phyloP scores from a whole-genome alignment of 2,113 vertebrate genomes.

The Clarias macrocephalus region DNA sequence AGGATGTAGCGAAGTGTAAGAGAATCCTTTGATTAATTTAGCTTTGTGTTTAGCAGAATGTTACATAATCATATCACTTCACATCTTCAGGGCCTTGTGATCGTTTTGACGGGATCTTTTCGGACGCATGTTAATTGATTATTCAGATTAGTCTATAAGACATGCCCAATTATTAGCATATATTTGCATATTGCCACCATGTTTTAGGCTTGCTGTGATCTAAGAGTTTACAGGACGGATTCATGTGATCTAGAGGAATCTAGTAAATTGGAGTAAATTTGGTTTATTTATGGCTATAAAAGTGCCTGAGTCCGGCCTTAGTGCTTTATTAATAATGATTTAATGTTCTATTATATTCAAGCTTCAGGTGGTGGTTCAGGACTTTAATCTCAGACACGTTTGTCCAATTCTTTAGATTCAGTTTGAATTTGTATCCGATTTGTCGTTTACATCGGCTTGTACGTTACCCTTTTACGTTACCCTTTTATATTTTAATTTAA shows the following conservation, averaged over 20 bases:
- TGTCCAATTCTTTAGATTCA: not conserved
- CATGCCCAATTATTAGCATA: not conserved
- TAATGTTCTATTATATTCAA: not conserved
- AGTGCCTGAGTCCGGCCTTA: not conserved
- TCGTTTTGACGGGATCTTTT: not conserved
- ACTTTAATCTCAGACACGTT: not conserved
- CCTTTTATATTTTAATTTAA: not conserved
- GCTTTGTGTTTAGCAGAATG: not conserved
- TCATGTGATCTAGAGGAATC: not conserved
- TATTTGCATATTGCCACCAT: not conserved
- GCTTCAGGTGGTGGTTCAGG: not conserved
- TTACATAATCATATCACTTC: not conserved
- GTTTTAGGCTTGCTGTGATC: not conserved
- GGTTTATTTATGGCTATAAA: not conserved
- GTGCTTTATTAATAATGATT: not conserved
- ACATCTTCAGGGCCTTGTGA: conserved; percentile 5
- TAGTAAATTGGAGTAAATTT: no score
- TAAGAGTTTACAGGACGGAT: not conserved
- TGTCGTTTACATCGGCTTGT: not conserved
- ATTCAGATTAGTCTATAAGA: not conserved
- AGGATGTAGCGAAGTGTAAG: not conserved
- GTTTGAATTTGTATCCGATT: not conserved
- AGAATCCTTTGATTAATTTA: no score
- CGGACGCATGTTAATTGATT: not conserved
- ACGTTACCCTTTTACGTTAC: not conserved